Base-by-base conservation (phyloP, 2,888 invertebrate species). In the Epistrophe grossulariae region DNA sequence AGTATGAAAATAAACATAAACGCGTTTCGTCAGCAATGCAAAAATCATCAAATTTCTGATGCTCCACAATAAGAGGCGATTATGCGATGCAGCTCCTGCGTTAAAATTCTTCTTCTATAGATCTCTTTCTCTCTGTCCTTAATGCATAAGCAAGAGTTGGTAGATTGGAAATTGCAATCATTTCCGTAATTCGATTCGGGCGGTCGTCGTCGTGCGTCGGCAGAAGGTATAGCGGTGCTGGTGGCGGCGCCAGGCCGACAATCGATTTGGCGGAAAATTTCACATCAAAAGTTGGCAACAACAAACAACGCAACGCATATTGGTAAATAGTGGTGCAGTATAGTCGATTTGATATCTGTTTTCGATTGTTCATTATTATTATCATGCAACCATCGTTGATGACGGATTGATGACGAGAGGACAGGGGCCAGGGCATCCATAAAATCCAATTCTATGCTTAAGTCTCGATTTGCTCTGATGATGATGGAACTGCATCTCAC, bases 261-360 rank as follows among this genome's bases (percentile, higher is more conserved):
- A 87, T 87, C 87, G 87, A 87, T 87, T 87, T 87, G 87, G 83
- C 87, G 87, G 83, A 83, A 87, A 87, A 83, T 87, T 83, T 83
- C 83, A 68, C 66, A 83, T 87, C 87, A 87, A 87, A 87, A 79
- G 70, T 76, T 87, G 71, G 31, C 68, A 73, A 57, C 43, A n/a
- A 17, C 60, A 60, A 74, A 57, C 24, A 38, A 48, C 38, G n/a
- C 64, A 31, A 45, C 57, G 35, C 35, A 31, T 31, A 31, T 31
- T n/a, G n/a, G n/a, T n/a, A n/a, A 35, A 35, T 9, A 35, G 35
- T 35, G 35, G 9, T 9, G 55, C 1, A 2, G 24, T 24, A 3
- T 60, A 72, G 52, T 35, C 77, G 73, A 66, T 77, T n/a, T 59
- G 72, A 50, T 48, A 66, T 78, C 28, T 62, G 73, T 28, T 70